These are phyloP conservation scores for Boleophthalmus pectinirostris DNA, from an alignment of 2,113 vertebrate genomes.

Conservation along the genomic window DNA sequence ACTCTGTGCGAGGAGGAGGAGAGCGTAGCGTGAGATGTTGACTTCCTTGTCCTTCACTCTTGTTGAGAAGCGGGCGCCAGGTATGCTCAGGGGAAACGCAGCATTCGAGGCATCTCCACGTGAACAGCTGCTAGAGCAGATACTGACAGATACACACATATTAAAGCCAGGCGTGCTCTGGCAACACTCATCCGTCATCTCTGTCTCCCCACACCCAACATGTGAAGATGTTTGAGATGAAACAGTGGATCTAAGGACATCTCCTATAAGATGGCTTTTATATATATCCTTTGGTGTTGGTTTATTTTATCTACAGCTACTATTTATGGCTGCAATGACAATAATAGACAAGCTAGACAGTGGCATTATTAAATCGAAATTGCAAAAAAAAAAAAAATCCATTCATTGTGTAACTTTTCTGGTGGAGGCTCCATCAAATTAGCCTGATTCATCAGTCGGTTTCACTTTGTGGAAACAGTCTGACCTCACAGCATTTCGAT, in stretches of 20 bases:
- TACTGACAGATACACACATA: slow-evolving; percentile 19
- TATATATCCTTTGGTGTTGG: neutral
- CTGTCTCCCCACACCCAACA: neutral
- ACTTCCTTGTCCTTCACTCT: slow-evolving; percentile 11
- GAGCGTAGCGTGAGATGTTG: slow-evolving; percentile 6
- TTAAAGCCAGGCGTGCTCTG: slow-evolving; percentile 6
- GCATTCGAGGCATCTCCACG: slow-evolving; percentile 36
- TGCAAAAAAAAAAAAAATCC: too few species aligned
- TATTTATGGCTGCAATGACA: too few species aligned
- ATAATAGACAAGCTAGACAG: too few species aligned
- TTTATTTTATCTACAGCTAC: neutral
- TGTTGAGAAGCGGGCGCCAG: slow-evolving; percentile 6
- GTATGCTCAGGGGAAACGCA: slow-evolving; percentile 39
- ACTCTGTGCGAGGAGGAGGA: neutral
- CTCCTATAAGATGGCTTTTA: neutral
- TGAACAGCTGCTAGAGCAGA: slow-evolving; percentile 51
- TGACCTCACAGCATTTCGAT: too few species aligned
- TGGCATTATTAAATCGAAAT: too few species aligned
- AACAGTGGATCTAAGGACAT: neutral
- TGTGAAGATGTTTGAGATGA: slow-evolving; percentile 1
- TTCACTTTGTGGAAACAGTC: too few species aligned
- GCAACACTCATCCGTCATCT: slow-evolving; percentile 11
- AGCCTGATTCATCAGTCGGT: too few species aligned
- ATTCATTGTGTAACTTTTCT: too few species aligned
- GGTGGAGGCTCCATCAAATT: too few species aligned